These are phyloP conservation scores for Lamellibrachia satsuma DNA, from an alignment of 2,888 invertebrate genomes.

Conservation along the genomic window DNA sequence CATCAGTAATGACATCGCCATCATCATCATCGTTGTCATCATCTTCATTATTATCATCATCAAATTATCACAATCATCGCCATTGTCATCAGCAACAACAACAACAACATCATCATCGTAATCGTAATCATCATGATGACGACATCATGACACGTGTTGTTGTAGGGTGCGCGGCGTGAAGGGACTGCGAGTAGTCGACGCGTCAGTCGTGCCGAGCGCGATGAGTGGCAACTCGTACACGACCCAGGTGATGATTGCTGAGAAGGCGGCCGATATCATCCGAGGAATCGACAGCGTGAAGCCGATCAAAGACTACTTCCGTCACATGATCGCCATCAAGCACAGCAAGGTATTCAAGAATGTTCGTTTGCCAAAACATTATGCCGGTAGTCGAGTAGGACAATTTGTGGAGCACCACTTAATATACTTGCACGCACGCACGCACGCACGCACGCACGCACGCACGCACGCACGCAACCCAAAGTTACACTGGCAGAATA, in stretches of 20 bases:
- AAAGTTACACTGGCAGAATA: no score
- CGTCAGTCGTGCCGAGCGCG: slow-evolving; percentile 44
- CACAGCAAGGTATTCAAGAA: slow-evolving; percentile 44
- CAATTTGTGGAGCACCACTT: neutral
- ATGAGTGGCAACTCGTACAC: slow-evolving; percentile 44
- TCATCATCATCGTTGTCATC: neutral
- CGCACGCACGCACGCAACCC: no score
- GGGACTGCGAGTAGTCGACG: slow-evolving; percentile 44
- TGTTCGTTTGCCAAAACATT: neutral
- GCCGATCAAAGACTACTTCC: slow-evolving; percentile 47
- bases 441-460: neutral
- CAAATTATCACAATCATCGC: neutral
- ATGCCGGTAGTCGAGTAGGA: no score
- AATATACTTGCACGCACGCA: neutral
- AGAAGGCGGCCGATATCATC: slow-evolving; percentile 46
- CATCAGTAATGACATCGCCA: slow-evolving; percentile 20
- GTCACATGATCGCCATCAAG: slow-evolving; percentile 43
- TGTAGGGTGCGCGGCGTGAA: slow-evolving; percentile 45
- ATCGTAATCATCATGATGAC: neutral
- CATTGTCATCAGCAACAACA: no score
- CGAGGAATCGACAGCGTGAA: slow-evolving; percentile 43
- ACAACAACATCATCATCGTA: no score
- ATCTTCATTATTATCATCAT: neutral
- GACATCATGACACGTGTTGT: neutral
- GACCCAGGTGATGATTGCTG: slow-evolving; percentile 46